Percentiles rank a stretch among this genome's conserved stretches.
Conservation (phyloP, 2,113 vertebrate genomes). For the Oxygymnocypris stewartii region DNA sequence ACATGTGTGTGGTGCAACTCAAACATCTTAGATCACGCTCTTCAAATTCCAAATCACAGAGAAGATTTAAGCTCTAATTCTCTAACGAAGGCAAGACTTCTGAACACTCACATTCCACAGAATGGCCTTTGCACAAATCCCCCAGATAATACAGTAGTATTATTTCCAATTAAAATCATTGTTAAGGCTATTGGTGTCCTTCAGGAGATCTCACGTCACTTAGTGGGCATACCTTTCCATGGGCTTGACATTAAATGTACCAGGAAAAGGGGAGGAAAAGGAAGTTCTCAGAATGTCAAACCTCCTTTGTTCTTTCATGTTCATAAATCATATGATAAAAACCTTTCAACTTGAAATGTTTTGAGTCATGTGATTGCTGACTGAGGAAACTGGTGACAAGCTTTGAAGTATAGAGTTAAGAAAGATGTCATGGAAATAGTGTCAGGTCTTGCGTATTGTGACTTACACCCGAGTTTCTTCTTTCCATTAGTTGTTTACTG, state of each 20-base stretch:
- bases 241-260: background rate
- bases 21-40: constrained; percentile 25
- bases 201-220: background rate
- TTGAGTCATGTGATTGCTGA: background rate
- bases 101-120: constrained; percentile 37
- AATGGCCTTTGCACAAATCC: constrained; percentile 30
- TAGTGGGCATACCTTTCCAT: background rate
- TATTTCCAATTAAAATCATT: constrained; percentile 52
- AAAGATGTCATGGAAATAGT: background rate
- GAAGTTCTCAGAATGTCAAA: constrained; percentile 26
- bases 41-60: constrained; percentile 36
- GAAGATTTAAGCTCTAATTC: constrained; percentile 30
- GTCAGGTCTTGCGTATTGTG: background rate
- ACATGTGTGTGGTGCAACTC: constrained; percentile 12
- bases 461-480: background rate
- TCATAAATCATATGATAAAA: constrained; percentile 40
- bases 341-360: constrained; percentile 29
- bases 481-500: background rate
- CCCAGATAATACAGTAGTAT: background rate
- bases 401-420: background rate
- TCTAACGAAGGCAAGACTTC: constrained; percentile 17
- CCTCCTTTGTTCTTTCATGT: constrained; percentile 26
- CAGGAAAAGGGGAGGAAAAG: constrained; percentile 25
- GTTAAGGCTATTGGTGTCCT: constrained; percentile 2
- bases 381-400: background rate